Evolutionary conservation across 1,140 invertebrate species (phyloP).

Genomic region (Araneus ventricosus): DNA sequence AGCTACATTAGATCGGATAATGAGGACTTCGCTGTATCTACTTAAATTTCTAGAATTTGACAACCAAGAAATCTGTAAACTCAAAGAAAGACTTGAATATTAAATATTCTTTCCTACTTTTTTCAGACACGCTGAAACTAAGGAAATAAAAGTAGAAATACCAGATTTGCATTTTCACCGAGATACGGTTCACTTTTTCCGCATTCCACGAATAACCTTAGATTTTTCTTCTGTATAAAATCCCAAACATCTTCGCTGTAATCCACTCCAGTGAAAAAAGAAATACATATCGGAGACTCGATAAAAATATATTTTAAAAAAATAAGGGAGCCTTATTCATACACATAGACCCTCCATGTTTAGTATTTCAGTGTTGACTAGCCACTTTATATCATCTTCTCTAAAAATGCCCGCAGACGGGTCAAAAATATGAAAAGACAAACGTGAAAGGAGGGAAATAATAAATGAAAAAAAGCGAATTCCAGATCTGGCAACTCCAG

Average conservation of each 20-base stretch:
- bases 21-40: no score
- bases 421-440: slow-evolving; percentile 18
- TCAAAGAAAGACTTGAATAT: not conserved
- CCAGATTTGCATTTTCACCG: not conserved
- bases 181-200: not conserved
- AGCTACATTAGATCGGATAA: no score
- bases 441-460: not conserved
- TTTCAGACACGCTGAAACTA: not conserved
- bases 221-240: not conserved
- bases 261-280: not conserved
- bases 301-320: not conserved
- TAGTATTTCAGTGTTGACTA: slow-evolving; percentile 52
- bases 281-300: not conserved
- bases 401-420: not conserved
- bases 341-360: slow-evolving; percentile 16
- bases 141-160: no score
- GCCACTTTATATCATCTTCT: slow-evolving; percentile 49
- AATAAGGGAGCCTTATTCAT: not conserved
- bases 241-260: not conserved
- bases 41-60: no score
- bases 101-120: not conserved
- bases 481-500: slow-evolving; percentile 20
- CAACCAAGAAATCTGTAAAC: no score
- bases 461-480: not conserved
- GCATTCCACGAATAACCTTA: not conserved